Evolutionary conservation across 2,888 invertebrate species (phyloP), one percentile per base, ranked within the genome.

Genomic region (Leptarthrus brevirostris): DNA sequence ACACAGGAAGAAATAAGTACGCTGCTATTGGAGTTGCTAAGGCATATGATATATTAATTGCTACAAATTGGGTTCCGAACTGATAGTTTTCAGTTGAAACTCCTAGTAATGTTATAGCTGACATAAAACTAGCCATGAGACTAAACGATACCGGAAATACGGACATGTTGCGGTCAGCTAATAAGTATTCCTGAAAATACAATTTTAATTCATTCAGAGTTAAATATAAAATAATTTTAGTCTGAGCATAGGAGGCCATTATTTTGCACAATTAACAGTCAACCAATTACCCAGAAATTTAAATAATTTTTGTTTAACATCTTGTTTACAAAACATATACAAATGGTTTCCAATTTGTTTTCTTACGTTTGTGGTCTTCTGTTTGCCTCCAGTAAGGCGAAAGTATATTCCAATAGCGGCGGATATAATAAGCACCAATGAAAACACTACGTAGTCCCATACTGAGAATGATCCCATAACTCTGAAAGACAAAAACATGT

Each of bases 41-140:
- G 1, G 89, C 88, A 79, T 94, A 93, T 0, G 93, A 89, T 56
- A 94, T 77, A 82, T 94, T 94, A 56, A 94, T 91, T 18, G 92
- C 85, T 12, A 92, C 87, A 83, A 96, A 95, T 81, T 92, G 91
- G 77, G 93, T 90, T 69, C 96, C 95, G 81, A 89, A 92, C 78
- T 90, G 90, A 84, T 96, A 96, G 82, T 91, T 93, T 84, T 97
- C 96, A 66, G 93, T 90, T 34, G 95, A 93, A 1, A 95, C 93
- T 14, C 96, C 96, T n/a, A 97, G 86, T 47, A 96, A 83, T 0
- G 95, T 94, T 71, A 96, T 90, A 34, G 96, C 94, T 0, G 96
- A 96, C 92, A 96, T 94, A 82, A 96, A 96, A 47, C 95, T 94
- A n/a, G 95, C 95, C 92, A 96, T 94, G 74, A 96, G 84, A 1